These are phyloP conservation scores for Leptopilina myrica DNA, from an alignment of 2,888 invertebrate genomes.

Conservation along the genomic window DNA sequence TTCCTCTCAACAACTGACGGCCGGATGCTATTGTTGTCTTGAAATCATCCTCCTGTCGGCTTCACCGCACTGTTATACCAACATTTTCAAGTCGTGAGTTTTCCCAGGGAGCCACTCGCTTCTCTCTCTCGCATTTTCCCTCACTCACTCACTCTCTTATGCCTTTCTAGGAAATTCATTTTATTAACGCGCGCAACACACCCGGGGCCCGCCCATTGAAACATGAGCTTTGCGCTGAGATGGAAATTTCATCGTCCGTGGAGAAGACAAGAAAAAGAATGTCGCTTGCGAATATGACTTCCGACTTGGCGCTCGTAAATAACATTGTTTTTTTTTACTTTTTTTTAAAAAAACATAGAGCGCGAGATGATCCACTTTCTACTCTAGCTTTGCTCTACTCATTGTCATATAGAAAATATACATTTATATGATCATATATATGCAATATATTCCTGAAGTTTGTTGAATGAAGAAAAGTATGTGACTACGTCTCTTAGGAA, in stretches of 20 bases:
- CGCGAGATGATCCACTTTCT: too few relatives aligned
- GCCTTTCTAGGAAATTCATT: conserved; percentile 37
- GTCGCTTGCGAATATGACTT: conserved; percentile 31
- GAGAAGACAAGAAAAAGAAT: conserved; percentile 39
- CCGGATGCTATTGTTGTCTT: conserved; percentile 43
- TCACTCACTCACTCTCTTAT: not conserved
- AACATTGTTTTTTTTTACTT: not conserved
- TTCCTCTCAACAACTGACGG: conserved; percentile 43
- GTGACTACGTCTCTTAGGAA: too few relatives aligned
- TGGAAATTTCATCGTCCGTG: conserved; percentile 30
- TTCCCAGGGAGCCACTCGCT: conserved; percentile 36
- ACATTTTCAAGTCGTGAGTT: conserved; percentile 24
- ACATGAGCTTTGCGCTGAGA: conserved; percentile 15
- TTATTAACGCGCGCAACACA: conserved; percentile 37
- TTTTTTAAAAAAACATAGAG: too few relatives aligned
- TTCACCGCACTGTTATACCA: conserved; percentile 14
- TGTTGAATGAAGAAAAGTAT: too few relatives aligned
- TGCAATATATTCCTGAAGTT: too few relatives aligned
- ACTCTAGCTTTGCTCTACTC: too few relatives aligned
- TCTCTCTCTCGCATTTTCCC: not conserved
- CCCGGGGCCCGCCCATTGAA: conserved; percentile 22
- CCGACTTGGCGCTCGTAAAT: conserved; percentile 32
- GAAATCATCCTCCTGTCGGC: conserved; percentile 36
- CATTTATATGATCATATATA: too few relatives aligned
- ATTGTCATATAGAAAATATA: too few relatives aligned